Base-by-base conservation (phyloP, 2,888 invertebrate species). In the Digitonthophagus gazella region DNA sequence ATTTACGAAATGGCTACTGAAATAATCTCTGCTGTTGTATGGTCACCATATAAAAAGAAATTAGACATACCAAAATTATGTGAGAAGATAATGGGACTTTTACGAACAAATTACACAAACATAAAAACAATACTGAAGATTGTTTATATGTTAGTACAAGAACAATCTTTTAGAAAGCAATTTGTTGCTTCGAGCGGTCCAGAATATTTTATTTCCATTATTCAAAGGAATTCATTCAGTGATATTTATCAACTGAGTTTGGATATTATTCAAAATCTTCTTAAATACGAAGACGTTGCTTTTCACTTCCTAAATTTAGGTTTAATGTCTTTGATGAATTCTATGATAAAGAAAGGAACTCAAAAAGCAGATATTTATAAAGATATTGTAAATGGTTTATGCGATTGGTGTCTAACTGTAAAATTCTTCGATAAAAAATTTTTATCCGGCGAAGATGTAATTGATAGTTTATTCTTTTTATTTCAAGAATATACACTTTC, bases 401-500 rank as follows among this genome's bases (percentile, higher is more conserved):
- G 63, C 15, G 66, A 70, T 56, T 66, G 71, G 19, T 73, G 69
- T 63, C 66, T 75, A 16, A 72, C 74, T 3, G 15, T 75, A 6
- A 75, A 75, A 65, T 75, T 74, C 64, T 69, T 69, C 65, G 72
- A 69, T 19, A 72, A 67, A 3, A 44, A 66, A 15, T 63, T 28
- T 16, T 67, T 75, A 19, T 71, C 69, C 15, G 65, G 71, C 5
- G 67, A 66, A 6, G 73, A 75, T 58, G 57, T 15, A 5, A 69
- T 75, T 14, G 68, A 64, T 11, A 71, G 72, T 61, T 71, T 68
- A 56, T 74, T 75, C 63, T 75, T 73, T 64, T 66, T 74, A 58
- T 66, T 74, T 2, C 70, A 70, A 15, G 67, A 70, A 2, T n/a
- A 67, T 20, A 16, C 54, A 15, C 20, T 65, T 2, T 8, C 4